Conservation (phyloP, 2,888 invertebrate species). For the Drosophila dives region DNA sequence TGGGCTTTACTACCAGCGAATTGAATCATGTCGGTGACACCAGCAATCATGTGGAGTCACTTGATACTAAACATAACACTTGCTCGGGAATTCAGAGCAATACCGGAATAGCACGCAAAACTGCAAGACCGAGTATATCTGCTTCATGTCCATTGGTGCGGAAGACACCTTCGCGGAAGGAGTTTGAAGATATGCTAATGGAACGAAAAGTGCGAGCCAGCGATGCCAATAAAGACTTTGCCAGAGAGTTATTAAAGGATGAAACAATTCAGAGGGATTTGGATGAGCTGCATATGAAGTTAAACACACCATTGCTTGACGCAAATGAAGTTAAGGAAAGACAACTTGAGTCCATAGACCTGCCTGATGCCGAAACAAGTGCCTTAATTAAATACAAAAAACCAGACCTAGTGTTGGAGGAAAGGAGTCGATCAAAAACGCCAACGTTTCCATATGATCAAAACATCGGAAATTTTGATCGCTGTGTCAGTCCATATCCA, state of each 20-base stretch:
- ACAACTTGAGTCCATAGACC: slow-evolving; percentile 51
- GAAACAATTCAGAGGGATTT: slow-evolving; percentile 67
- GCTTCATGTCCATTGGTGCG: slow-evolving; percentile 73
- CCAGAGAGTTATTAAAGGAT: slow-evolving; percentile 56
- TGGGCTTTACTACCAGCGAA: slow-evolving; percentile 64
- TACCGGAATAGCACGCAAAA: slow-evolving; percentile 89
- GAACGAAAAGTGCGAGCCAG: slow-evolving; percentile 80
- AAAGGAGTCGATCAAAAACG: slow-evolving; percentile 90
- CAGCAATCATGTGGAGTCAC: slow-evolving; percentile 31
- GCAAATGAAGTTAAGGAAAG: slow-evolving; percentile 11
- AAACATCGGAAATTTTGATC: slow-evolving; percentile 89
- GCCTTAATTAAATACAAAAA: not conserved
- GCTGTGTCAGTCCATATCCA: slow-evolving; percentile 83
- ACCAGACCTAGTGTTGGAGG: slow-evolving; percentile 28
- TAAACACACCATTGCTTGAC: slow-evolving; percentile 36
- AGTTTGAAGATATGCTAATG: slow-evolving; percentile 83
- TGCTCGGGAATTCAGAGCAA: slow-evolving; percentile 88
- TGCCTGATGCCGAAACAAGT: slow-evolving; percentile 29
- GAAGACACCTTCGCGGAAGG: slow-evolving; percentile 82
- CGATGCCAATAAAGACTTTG: slow-evolving; percentile 53
- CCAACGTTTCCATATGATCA: slow-evolving; percentile 96
- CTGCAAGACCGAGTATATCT: slow-evolving; percentile 66
- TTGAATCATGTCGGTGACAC: slow-evolving; percentile 58
- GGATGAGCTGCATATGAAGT: slow-evolving; percentile 59
- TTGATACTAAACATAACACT: slow-evolving; percentile 87